Base-by-base conservation (phyloP, 2,113 vertebrate species). In the Acanthochromis polyacanthus region DNA sequence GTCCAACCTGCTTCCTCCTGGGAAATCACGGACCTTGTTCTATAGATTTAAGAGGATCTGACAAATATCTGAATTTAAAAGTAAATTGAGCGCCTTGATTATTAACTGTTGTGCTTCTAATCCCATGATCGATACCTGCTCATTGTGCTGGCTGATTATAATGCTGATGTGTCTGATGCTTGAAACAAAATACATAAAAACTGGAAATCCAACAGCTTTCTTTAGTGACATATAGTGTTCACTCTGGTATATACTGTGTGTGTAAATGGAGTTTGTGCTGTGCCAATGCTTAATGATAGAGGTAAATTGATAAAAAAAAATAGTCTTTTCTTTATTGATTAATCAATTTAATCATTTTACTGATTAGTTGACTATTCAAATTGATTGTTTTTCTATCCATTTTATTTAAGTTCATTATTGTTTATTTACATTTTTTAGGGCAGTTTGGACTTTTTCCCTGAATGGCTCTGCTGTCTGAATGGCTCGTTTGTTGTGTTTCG, bases 31-130 rank as follows among this genome's bases (percentile, higher is more conserved):
- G 61, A 23, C 19, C 2, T 20, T 20, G 50, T 38, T 63, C 0
- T 6, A 15, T 23, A 46, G 12, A 53, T 36, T 58, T 46, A 46
- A 70, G 46, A 53, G 32, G 40, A 57, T 11, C n/a, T 48, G 20
- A 57, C 43, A n/a, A 52, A 58, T 57, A 23, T 30, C 3, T 20
- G 1, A 28, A 28, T 62, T 50, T 63, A 51, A 61, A 32, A 57
- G 51, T 17, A 65, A 46, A 69, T 43, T 9, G 30, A 64, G 19
- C 28, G 20, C 15, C 46, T 64, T 46, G 25, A 53, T 59, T 59
- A 28, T 71, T 30, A 64, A 46, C 25, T 0, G 19, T 9, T 40
- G 20, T 50, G 10, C 28, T 65, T 71, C 61, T 60, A 61, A 23
- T 61, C 12, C 51, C 5, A 30, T 19, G 50, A 55, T 55, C 60